Percentiles rank a stretch among this genome's conserved stretches.
Evolutionary conservation across 1,140 invertebrate genomes (phyloP).

Genomic region (Dreissena rostriformis): DNA sequence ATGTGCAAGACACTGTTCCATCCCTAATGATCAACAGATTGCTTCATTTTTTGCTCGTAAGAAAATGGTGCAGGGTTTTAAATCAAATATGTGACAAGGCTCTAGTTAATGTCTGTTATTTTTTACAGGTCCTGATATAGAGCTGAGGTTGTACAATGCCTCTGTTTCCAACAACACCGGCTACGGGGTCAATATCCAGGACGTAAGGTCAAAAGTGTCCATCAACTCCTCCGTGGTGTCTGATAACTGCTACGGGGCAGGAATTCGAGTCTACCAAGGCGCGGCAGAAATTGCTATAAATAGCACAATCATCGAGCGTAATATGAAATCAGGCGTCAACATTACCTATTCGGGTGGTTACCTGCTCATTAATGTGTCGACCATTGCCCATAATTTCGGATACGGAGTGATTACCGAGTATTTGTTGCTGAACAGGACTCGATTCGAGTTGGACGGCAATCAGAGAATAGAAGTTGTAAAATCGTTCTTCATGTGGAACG

Average conservation of each 20-base stretch:
- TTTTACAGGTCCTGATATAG: slow-evolving; percentile 71
- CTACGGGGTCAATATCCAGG: slow-evolving; percentile 79
- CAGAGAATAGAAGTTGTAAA: slow-evolving; percentile 73
- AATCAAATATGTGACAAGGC: too few species aligned
- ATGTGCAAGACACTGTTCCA: too few species aligned
- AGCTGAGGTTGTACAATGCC: slow-evolving; percentile 75
- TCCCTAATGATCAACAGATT: too few species aligned
- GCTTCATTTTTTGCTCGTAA: too few species aligned
- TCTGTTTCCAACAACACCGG: slow-evolving; percentile 75
- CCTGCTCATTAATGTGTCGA: slow-evolving; percentile 91
- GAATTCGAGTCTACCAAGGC: slow-evolving; percentile 77
- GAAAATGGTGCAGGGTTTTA: too few species aligned
- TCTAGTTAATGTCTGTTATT: neutral
- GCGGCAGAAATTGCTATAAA: slow-evolving; percentile 78
- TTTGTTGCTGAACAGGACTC: slow-evolving; percentile 69
- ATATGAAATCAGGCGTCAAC: slow-evolving; percentile 83
- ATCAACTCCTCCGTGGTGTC: slow-evolving; percentile 74
- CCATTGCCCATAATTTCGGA: slow-evolving; percentile 83
- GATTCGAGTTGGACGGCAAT: slow-evolving; percentile 62
- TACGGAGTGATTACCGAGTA: slow-evolving; percentile 78
- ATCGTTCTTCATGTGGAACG: slow-evolving; percentile 72
- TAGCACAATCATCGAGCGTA: slow-evolving; percentile 73
- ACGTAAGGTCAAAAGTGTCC: slow-evolving; percentile 76
- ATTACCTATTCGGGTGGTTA: slow-evolving; percentile 95
- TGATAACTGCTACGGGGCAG: slow-evolving; percentile 78